Base-by-base conservation (phyloP, 2,797 vertebrate species). In the Aphelocoma californica region DNA sequence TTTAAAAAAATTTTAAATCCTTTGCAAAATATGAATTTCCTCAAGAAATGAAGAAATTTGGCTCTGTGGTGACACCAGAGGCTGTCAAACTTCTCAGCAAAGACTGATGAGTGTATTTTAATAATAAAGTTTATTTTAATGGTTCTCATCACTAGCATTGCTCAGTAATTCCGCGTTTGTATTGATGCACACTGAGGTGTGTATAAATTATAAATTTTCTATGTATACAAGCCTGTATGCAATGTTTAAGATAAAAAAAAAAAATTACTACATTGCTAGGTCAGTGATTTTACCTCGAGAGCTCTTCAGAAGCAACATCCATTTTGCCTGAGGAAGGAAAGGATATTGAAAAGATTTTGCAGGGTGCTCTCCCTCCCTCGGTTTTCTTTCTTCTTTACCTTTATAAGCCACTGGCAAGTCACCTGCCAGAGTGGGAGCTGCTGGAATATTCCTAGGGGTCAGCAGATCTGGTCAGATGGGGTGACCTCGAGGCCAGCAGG, bases 251-350 rank as follows among this genome's bases (percentile, higher is more conserved):
- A 71, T 61, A 28, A 72, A 45, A 51, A 29, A 40, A 51, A 17
- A 21, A 2, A 0, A 0, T 56, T 79, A 56, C 53, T 65, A 3
- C 0, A 0, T 47, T 24, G 45, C 44, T 28, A 47, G 26, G 25
- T 47, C 51, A 67, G 34, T 56, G 60, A 60, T 71, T 90, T 84
- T 72, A 40, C 45, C 57, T 67, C 3, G 3, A 28, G 40, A 71
- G 31, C 16, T 45, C 62, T 62, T 84, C 34, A 69, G 47, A 74
- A 92, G 50, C 36, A 81, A 60, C 14, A 74, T 23, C 40, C 17
- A 13, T 79, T 86, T 74, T 81, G 36, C 17, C 15, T 42, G 48
- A 25, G 66, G 56, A 92, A 77, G 29, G 26, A 57, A 72, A 17
- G 42, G 24, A 53, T 53, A 18, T 34, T 45, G 25, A 53, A 86